Base-by-base conservation (phyloP, 92 coral and sea anemone genomes). In the Zoanthus solanderi region DNA sequence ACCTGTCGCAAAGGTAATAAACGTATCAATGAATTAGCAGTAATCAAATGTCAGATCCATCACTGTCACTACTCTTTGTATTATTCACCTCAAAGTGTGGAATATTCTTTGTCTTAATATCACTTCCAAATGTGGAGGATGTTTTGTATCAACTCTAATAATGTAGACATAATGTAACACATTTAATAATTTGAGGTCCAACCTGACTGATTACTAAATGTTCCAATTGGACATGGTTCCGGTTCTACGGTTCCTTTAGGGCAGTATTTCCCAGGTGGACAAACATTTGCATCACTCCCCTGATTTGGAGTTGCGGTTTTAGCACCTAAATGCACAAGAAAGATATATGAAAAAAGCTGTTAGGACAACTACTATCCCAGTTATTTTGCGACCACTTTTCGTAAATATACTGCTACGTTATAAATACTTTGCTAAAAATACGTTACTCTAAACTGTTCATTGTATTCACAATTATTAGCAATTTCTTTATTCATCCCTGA, bases 131-230 rank as follows among this genome's bases (percentile, higher is more conserved):
- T 4, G 42, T 37, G 4, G 42, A 37, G 42, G 2, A 37, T 37
- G 2, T 4, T 37, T 37, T 37, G 42, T 4, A 37, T 14, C 1
- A 14, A 58, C 14, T 58, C 14, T 58, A 12, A 58, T 5, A 4
- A 12, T 4, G 0, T 16, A 17, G 16, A n/a, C 17, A n/a, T 17
- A 0, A 52, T 23, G 67, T 28, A 23, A 18, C 23, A 57, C 3
- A 78, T 13, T 18, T 17, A 4, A 37, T 2, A 29, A 7, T 23
- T 23, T 23, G 23, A 23, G 23, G 45, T 34, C 88, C 69, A 69
- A 97, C 99, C 99, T 68, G 93, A 77, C 4, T 67, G 84, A 87
- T 93, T 97, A 81, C 98, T 95, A 77, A 93, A 97, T 30, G 98
- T 95, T 47, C 99, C 98, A 31, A 93, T 88, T 44, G 98, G 99